Evolutionary conservation across 2,113 vertebrate genomes (phyloP).

Genomic region (Lasiurus cinereus): DNA sequence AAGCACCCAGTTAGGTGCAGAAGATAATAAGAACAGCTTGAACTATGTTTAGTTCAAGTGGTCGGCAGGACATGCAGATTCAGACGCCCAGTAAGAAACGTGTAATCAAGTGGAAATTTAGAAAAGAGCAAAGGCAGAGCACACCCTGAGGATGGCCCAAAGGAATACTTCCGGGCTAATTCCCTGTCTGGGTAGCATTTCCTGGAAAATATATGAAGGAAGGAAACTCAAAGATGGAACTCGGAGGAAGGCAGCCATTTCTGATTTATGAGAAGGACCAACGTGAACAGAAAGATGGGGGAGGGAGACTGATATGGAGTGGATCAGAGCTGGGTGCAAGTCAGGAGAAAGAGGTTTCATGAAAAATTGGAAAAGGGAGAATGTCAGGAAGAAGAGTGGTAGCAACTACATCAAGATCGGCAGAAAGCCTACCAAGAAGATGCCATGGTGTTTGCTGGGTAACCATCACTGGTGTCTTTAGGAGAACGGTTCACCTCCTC

Average conservation of each 20-base stretch:
- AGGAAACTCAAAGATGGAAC: neutral
- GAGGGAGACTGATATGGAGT: neutral
- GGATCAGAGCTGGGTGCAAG: neutral
- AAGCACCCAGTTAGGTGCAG: neutral
- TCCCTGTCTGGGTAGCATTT: neutral
- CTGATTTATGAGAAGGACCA: neutral
- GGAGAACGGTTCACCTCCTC: neutral
- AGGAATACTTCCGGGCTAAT: neutral
- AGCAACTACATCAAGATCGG: neutral
- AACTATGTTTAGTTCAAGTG: neutral
- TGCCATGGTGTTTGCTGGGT: neutral
- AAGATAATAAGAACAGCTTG: neutral
- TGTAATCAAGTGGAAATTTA: neutral
- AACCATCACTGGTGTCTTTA: neutral
- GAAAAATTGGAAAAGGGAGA: constrained; percentile 3
- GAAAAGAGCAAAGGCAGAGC: neutral
- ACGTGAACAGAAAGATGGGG: neutral
- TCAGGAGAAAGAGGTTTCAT: neutral
- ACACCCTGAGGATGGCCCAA: neutral
- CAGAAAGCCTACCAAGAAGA: neutral
- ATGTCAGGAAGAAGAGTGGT: neutral
- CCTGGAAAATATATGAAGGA: neutral
- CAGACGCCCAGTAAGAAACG: neutral
- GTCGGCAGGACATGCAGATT: neutral
- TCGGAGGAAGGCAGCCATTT: neutral